phyloP scores from a whole-genome alignment of 1,140 invertebrate species.

The Sinonovacula constricta region DNA sequence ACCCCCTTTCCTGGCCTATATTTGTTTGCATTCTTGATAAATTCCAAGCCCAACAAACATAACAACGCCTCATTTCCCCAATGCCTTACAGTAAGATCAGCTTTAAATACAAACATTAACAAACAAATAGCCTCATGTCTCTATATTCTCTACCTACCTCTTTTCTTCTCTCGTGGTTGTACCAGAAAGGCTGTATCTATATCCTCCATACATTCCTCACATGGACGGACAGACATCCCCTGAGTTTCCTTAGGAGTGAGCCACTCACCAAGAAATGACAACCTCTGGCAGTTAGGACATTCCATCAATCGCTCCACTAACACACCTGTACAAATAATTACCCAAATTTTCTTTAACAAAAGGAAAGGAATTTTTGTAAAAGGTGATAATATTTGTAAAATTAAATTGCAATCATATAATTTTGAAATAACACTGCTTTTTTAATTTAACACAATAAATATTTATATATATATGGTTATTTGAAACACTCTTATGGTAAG shows the following conservation, averaged over 20 bases:
- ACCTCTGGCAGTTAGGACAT: slow-evolving; percentile 62
- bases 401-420: no score
- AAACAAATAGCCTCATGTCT: not conserved
- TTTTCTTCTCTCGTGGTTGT: slow-evolving; percentile 66
- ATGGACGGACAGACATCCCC: slow-evolving; percentile 52
- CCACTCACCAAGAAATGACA: slow-evolving; percentile 72
- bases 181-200: slow-evolving; percentile 64
- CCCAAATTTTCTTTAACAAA: no score
- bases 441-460: no score
- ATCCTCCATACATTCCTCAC: slow-evolving; percentile 59
- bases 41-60: no score
- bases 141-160: slow-evolving; percentile 51
- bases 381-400: no score
- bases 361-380: no score
- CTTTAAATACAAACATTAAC: not conserved
- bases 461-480: no score
- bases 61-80: not conserved
- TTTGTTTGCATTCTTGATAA: not conserved
- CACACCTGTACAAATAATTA: slow-evolving; percentile 57
- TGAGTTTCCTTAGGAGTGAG: slow-evolving; percentile 71
- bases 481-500: no score
- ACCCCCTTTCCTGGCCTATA: not conserved
- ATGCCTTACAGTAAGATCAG: not conserved
- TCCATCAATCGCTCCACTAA: slow-evolving; percentile 63
- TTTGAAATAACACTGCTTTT: no score